Evolutionary conservation across 2,888 invertebrate genomes (phyloP), one percentile per base, ranked within the genome.

Genomic region (Cryptocheilus praepositus): DNA sequence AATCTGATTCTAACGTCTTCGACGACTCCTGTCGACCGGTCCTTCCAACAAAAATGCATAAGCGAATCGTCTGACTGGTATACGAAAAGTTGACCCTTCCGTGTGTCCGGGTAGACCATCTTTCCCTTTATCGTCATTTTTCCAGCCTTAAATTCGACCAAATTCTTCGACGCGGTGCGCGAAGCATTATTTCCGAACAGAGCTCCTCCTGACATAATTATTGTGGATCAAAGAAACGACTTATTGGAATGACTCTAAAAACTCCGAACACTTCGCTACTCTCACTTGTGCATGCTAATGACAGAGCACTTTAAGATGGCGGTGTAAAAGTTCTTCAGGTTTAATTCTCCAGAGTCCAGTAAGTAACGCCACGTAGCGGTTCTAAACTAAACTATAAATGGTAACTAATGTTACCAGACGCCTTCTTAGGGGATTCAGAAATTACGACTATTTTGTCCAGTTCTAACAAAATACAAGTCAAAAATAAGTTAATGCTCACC

Each of bases 21-120:
- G 13, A 97, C 95, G 77, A 94, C 93, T 61, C 98, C 97, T 54
- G 95, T 93, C 53, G 95, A 94, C 56, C 99, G 93, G 90, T 99
- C 99, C 90, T 99, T 99, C 99, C 99, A 99, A 89, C 99, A 99
- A 88, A 99, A 98, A 90, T 99, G 99, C 95, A 99, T 98, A 65
- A 99, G 89, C 0, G 97, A 96, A 89, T 99, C 99, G 80, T 98
- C 98, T 61, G 97, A 96, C 89, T 99, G 99, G 87, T 97, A 96
- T 64, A 99, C 93, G 87, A 98, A 99, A 15, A 99, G 91, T 28
- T 96, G 90, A 4, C 99, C 99, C 90, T 99, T 99, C 83, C 98
- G 93, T 79, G 95, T 96, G 88, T 98, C 98, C 1, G 98, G 96
- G 88, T 95, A 93, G 3, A 98, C 97, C 95, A 96, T 97, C 84